Evolutionary conservation across 2,888 invertebrate genomes (phyloP).

Genomic region (Anarsia innoxiella): DNA sequence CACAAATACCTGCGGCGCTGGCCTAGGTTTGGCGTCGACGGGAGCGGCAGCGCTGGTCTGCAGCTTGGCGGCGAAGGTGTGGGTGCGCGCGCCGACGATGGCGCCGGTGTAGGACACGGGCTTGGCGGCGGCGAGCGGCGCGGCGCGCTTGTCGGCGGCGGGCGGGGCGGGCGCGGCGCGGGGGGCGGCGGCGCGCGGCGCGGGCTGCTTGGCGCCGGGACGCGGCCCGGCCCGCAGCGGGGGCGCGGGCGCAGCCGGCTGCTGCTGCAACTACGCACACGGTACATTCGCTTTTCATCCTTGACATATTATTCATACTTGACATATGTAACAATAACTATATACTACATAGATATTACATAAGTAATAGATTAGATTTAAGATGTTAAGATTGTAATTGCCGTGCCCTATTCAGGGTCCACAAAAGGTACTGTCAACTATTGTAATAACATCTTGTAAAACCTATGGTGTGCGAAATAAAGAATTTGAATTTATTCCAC

Average conservation of each 20-base stretch:
- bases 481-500: too few species aligned
- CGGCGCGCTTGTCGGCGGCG: slow-evolving; percentile 34
- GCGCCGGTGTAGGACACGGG: slow-evolving; percentile 68
- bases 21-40: slow-evolving; percentile 31
- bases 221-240: slow-evolving; percentile 29
- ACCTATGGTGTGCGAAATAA: too few species aligned
- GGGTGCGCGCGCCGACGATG: slow-evolving; percentile 75
- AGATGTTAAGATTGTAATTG: too few species aligned
- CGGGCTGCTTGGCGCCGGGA: slow-evolving; percentile 38
- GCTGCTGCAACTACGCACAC: slow-evolving; percentile 16
- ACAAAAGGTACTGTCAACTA: too few species aligned
- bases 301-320: background rate
- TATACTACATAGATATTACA: too few species aligned
- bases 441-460: too few species aligned
- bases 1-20: too few species aligned
- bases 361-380: too few species aligned
- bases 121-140: slow-evolving; percentile 24
- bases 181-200: slow-evolving; percentile 17
- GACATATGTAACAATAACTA: too few species aligned
- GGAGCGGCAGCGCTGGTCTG: slow-evolving; percentile 56
- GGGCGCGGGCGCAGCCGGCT: slow-evolving; percentile 7
- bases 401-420: too few species aligned
- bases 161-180: slow-evolving; percentile 18
- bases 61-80: slow-evolving; percentile 84
- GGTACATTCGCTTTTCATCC: background rate